Evolutionary conservation across 92 coral and sea anemone genomes (phyloP).

Genomic region (Diadumene lineata): DNA sequence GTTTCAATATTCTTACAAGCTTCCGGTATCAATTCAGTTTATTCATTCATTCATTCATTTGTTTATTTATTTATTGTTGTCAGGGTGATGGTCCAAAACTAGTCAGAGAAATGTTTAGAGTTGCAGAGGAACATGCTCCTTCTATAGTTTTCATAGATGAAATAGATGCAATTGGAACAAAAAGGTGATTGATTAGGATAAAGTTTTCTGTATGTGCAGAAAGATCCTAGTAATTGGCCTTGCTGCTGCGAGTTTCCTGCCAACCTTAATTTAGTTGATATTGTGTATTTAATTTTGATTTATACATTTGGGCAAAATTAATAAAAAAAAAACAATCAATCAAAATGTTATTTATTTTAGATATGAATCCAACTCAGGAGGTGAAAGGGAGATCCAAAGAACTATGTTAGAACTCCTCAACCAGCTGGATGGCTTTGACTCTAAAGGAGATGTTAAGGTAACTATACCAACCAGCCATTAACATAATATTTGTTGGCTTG

Average conservation of each 20-base stretch:
- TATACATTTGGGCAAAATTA: too few species aligned
- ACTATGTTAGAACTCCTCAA: slow-evolving; percentile 98
- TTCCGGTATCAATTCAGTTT: too few species aligned
- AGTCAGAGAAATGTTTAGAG: slow-evolving; percentile 95
- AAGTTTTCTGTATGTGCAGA: too few species aligned
- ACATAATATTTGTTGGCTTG: too few species aligned
- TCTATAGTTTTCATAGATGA: slow-evolving; percentile 98
- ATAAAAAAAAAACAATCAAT: too few species aligned
- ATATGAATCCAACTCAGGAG: slow-evolving; percentile 96
- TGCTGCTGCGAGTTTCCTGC: too few species aligned
- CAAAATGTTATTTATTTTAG: too few species aligned
- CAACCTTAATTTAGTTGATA: too few species aligned
- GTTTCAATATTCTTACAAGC: background rate
- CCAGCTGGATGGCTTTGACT: slow-evolving; percentile 98
- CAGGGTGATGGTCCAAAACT: slow-evolving; percentile 99
- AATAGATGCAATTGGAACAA: slow-evolving; percentile 98
- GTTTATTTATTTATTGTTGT: background rate
- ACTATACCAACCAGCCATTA: too few species aligned
- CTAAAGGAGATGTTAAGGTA: slow-evolving; percentile 97
- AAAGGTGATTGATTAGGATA: slow-evolving; percentile 63
- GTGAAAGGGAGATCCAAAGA: slow-evolving; percentile 97
- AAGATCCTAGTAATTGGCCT: too few species aligned
- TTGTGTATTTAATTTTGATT: too few species aligned
- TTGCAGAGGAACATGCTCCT: slow-evolving; percentile 98
- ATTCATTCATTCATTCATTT: background rate